Evolutionary conservation across 53 echinoderm and acorn worm species (phyloP).

Genomic region (Temnopleurus reevesii): DNA sequence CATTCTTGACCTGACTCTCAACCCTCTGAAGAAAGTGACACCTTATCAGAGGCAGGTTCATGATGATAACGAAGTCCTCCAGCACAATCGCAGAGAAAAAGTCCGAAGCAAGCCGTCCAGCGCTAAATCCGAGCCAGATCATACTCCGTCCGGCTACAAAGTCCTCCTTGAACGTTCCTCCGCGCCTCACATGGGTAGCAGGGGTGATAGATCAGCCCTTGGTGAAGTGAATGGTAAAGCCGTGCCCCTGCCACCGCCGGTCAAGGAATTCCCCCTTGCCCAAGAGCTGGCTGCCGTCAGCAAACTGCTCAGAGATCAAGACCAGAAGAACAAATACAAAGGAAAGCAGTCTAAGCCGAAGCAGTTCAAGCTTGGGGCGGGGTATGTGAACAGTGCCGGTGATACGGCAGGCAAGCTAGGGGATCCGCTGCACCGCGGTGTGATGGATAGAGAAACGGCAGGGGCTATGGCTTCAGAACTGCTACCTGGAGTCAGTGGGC

Average conservation of each 20-base stretch:
- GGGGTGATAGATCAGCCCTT: not conserved
- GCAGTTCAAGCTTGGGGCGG: constrained; percentile 56
- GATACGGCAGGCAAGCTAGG: constrained; percentile 52
- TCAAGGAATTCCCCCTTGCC: constrained; percentile 64
- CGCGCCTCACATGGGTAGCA: constrained; percentile 22
- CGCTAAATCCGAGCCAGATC: constrained; percentile 44
- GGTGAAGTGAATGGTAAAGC: not conserved
- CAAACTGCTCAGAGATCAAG: constrained; percentile 62
- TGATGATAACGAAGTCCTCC: constrained; percentile 79
- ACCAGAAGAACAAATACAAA: constrained; percentile 57
- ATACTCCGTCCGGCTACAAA: constrained; percentile 39
- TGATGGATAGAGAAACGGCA: constrained; percentile 86
- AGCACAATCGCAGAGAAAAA: not conserved
- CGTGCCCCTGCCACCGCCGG: constrained; percentile 9
- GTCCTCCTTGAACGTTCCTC: constrained; percentile 42
- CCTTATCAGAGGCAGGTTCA: constrained; percentile 76
- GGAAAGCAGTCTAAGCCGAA: constrained; percentile 38
- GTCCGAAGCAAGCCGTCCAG: constrained; percentile 22
- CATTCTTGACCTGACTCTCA: constrained; percentile 45
- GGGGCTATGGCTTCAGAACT: constrained; percentile 81
- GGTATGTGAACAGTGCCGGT: constrained; percentile 33
- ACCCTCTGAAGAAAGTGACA: constrained; percentile 84
- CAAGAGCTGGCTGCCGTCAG: constrained; percentile 61
- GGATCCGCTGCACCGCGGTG: constrained; percentile 81
- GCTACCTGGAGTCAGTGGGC: constrained; percentile 92